Percentiles rank a stretch among this genome's conserved stretches.
These are phyloP conservation scores for Tachypleus tridentatus DNA, from an alignment of 1,140 invertebrate genomes.

Conservation along the genomic window DNA sequence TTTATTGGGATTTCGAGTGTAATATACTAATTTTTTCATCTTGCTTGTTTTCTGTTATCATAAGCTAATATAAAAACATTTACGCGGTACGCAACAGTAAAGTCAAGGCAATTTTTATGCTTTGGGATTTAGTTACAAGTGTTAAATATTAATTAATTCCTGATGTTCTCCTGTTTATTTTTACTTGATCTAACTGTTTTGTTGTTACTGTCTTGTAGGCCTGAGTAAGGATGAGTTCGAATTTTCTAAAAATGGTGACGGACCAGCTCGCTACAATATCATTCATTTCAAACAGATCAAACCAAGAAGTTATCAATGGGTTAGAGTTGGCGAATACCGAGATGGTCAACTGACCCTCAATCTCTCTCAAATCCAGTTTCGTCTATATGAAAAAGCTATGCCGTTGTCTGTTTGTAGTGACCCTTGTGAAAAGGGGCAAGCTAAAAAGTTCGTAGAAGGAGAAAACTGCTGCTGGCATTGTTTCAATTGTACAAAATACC, in stretches of 20 bases:
- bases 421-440: constrained; percentile 69
- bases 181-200: too few species aligned
- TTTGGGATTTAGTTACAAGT: too few species aligned
- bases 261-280: constrained; percentile 84
- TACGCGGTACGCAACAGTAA: too few species aligned
- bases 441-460: constrained; percentile 77
- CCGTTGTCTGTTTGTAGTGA: constrained; percentile 66
- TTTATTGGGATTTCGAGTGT: too few species aligned
- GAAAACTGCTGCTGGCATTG: constrained; percentile 93
- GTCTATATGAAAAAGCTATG: constrained; percentile 30
- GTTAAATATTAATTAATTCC: too few species aligned
- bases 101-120: too few species aligned
- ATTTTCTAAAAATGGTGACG: constrained; percentile 69
- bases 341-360: constrained; percentile 61
- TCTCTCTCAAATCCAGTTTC: constrained; percentile 34
- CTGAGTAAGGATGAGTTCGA: constrained; percentile 75
- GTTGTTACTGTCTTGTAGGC: constrained; percentile 38
- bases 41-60: too few species aligned
- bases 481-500: constrained; percentile 80
- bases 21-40: too few species aligned
- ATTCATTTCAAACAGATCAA: constrained; percentile 79
- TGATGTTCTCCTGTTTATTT: too few species aligned
- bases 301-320: constrained; percentile 62
- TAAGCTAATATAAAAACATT: too few species aligned
- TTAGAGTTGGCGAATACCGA: constrained; percentile 58